phyloP scores from a whole-genome alignment of 2,113 vertebrate species.

The Protomyctophum bolini region DNA sequence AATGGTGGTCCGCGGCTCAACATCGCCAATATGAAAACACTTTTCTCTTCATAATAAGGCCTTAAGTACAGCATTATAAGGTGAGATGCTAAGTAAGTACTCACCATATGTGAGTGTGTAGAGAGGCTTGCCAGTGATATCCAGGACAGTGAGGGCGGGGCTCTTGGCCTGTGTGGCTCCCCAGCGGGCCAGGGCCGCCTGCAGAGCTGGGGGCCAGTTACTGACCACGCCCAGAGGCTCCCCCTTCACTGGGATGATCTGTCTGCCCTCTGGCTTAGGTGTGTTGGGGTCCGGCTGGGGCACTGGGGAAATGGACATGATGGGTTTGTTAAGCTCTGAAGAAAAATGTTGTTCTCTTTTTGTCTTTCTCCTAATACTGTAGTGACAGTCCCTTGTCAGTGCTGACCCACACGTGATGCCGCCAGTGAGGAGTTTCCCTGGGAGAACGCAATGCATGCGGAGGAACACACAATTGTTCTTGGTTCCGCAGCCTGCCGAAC shows the following conservation, averaged over 20 bases:
- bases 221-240: constrained; percentile 96
- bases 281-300: constrained; percentile 95
- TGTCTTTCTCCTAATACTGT: too few relatives aligned
- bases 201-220: constrained; percentile 96
- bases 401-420: too few relatives aligned
- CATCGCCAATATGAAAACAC: too few relatives aligned
- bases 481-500: too few relatives aligned
- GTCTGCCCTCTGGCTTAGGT: constrained; percentile 93
- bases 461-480: too few relatives aligned
- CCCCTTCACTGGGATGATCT: constrained; percentile 96
- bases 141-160: constrained; percentile 91
- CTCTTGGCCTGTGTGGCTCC: constrained; percentile 95
- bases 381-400: too few relatives aligned
- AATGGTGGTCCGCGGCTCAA: too few relatives aligned
- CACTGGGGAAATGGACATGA: constrained; percentile 73
- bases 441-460: too few relatives aligned
- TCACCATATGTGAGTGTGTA: constrained; percentile 95
- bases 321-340: constrained; percentile 32
- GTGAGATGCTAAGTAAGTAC: constrained; percentile 25
- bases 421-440: too few relatives aligned
- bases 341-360: not conserved
- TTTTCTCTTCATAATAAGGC: too few relatives aligned
- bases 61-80: too few relatives aligned
- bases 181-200: constrained; percentile 95
- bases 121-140: constrained; percentile 92